Conservation (phyloP, 2,113 vertebrate species). For the Zingel zingel region DNA sequence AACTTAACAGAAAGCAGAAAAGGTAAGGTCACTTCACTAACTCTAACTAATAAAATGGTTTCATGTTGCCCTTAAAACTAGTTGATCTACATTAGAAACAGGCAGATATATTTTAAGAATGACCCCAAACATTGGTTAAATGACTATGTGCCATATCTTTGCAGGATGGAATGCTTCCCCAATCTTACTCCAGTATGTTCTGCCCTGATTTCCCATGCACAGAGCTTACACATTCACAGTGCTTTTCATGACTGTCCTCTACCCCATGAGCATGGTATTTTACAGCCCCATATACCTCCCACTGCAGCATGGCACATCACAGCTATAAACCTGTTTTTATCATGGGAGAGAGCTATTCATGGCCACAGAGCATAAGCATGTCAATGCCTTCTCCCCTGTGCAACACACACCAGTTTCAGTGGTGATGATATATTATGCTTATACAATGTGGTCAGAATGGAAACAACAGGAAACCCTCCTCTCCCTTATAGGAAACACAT, state of each 20-base stretch:
- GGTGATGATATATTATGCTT: not conserved
- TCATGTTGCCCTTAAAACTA: not conserved
- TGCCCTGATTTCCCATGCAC: not conserved
- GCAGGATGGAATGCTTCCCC: not conserved
- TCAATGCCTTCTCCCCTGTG: not conserved
- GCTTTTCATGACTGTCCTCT: conserved; percentile 14
- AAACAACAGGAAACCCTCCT: not conserved
- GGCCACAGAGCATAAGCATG: not conserved
- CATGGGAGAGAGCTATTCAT: conserved; percentile 11
- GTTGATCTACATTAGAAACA: not conserved
- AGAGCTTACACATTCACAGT: not conserved
- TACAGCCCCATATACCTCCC: conserved; percentile 19
- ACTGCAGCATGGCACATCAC: conserved; percentile 20
- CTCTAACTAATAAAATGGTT: not conserved
- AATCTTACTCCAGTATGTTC: not conserved
- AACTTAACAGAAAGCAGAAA: not conserved
- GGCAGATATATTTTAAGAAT: not conserved
- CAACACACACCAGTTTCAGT: not conserved
- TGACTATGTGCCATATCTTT: not conserved
- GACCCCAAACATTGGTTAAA: too few relatives aligned
- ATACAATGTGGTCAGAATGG: not conserved
- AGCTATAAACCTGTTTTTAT: conserved; percentile 47
- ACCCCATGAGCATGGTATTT: conserved; percentile 15
- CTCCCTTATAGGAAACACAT: too few relatives aligned
- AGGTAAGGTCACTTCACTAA: not conserved